Base-by-base conservation (phyloP, 2,888 invertebrate species). In the Leptinotarsa rubiginosa region DNA sequence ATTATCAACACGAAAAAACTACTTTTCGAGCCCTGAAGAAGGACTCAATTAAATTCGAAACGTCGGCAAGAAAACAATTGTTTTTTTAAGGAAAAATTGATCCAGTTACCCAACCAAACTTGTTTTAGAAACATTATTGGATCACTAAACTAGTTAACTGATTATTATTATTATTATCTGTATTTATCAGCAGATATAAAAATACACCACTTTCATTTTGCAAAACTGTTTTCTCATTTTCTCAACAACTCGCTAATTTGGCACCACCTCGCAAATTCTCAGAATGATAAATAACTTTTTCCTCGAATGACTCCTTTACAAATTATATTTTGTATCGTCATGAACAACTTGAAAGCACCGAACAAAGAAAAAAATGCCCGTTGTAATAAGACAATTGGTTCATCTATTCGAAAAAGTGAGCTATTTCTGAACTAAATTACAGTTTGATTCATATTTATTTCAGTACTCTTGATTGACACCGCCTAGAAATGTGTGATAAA, bases 401-500 rank as follows among this genome's bases (percentile, higher is more conserved):
- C 62, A 62, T 18, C 62, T 41, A 10, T 16, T 41, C 62, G 62
- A 41, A 31, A 41, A 62, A 41, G 41, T 31, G 62, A 10, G 62
- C 62, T 62, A 62, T 62, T 62, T 41, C 41, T 62, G 62, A 31
- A 62, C 62, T 62, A 62, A 62, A 31, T 62, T 31, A 62, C 62
- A 41, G 62, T 62, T 25, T 62, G 31, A 31, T 41, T 31, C 62
- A 62, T 62, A 62, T 62, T 62, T 62, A 62, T 62, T 62, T 62
- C n/a, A 62, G 62, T 62, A n/a, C 62, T 62, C 41, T 62, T 62
- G 62, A 62, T 62, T 25, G 62, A 62, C 62, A 62, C 0, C 41
- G 62, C 25, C 62, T 62, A 62, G 62, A 62, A 62, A 62, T 62
- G 62, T 62, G 41, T 31, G 62, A 62, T 62, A 62, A 62, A 62